phyloP scores from a whole-genome alignment of 2,797 vertebrate genomes.

The Eulemur albifrons region DNA sequence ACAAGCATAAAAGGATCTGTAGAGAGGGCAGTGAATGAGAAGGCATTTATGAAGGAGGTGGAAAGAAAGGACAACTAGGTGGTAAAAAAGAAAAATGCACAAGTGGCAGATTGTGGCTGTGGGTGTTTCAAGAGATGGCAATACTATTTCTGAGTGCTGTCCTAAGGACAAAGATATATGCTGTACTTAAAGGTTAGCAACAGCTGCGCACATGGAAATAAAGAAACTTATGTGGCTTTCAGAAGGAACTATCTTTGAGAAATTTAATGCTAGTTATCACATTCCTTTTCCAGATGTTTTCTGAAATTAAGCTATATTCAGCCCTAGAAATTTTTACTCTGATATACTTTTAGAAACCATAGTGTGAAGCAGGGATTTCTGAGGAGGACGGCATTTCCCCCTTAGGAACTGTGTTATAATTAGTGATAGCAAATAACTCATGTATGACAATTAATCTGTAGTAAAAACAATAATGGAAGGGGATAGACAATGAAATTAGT shows the following conservation, averaged over 20 bases:
- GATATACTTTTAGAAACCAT: background rate
- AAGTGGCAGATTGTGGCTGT: background rate
- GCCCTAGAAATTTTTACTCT: background rate
- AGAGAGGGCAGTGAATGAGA: background rate
- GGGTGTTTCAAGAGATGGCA: background rate
- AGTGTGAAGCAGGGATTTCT: background rate
- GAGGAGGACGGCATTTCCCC: background rate
- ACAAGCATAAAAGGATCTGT: conserved; percentile 5
- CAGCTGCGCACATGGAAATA: background rate
- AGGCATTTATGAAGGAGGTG: conserved; percentile 31
- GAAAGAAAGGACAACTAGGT: conserved; percentile 6
- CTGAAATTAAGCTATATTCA: conserved; percentile 20
- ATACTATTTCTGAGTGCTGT: background rate
- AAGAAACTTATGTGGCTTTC: background rate
- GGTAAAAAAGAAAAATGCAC: conserved; percentile 36
- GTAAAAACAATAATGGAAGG: background rate
- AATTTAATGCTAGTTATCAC: background rate
- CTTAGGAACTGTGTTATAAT: background rate
- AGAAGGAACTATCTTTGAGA: conserved; percentile 21
- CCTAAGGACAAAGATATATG: background rate
- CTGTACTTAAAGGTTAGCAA: background rate
- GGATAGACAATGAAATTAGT: background rate
- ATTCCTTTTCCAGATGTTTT: conserved; percentile 43
- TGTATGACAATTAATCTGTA: background rate
- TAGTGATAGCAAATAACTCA: background rate